phyloP scores from a whole-genome alignment of 2,113 vertebrate genomes.

The Balaeniceps rex region DNA sequence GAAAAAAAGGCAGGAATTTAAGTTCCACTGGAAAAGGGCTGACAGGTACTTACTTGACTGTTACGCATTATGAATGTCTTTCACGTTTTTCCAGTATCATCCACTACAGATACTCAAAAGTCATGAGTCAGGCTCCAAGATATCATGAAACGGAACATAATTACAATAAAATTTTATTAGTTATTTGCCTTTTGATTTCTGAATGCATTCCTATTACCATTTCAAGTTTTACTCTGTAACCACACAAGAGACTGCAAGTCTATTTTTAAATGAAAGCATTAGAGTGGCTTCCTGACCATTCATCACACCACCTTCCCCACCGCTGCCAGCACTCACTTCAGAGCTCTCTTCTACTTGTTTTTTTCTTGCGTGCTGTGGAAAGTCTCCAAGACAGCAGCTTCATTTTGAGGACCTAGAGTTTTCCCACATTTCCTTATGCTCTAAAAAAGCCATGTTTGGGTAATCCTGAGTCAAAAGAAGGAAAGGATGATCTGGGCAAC shows the following conservation, averaged over 20 bases:
- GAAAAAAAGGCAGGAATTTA: background rate
- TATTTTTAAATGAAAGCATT: conserved; percentile 25
- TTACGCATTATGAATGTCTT: background rate
- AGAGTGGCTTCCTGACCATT: conserved; percentile 23
- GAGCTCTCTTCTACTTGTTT: background rate
- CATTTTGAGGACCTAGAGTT: background rate
- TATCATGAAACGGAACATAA: background rate
- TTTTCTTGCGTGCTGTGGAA: background rate
- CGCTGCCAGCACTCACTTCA: background rate
- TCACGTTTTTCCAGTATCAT: background rate
- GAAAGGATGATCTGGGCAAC: background rate
- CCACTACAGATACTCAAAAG: background rate
- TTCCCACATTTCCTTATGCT: background rate
- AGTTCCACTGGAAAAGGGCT: background rate
- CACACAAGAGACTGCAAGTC: background rate
- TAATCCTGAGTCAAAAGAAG: background rate
- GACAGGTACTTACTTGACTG: background rate
- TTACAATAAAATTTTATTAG: background rate
- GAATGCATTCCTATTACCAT: background rate
- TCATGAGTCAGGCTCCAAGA: background rate
- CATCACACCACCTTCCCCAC: background rate
- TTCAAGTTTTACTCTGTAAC: background rate
- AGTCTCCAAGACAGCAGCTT: background rate
- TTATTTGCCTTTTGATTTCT: conserved; percentile 12
- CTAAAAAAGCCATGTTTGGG: background rate